phyloP scores from a whole-genome alignment of 2,797 vertebrate species.

The Poeciliopsis turneri region DNA sequence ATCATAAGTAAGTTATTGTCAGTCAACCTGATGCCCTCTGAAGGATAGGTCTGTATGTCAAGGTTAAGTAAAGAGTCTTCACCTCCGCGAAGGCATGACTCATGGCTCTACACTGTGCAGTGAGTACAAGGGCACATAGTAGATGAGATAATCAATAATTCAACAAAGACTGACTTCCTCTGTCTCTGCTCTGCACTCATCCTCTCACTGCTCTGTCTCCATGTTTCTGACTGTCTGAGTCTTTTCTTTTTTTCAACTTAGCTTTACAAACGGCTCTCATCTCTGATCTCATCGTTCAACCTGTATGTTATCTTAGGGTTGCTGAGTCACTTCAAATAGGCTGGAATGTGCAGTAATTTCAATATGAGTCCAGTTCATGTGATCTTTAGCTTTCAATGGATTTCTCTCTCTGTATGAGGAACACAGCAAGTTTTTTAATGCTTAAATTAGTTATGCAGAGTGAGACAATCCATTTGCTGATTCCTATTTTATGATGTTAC shows the following conservation, averaged over 20 bases:
- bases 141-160: constrained; percentile 80
- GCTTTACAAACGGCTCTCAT: constrained; percentile 30
- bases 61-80: constrained; percentile 33
- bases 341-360: constrained; percentile 22
- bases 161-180: constrained; percentile 69
- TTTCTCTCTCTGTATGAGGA: constrained; percentile 23
- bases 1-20: not conserved
- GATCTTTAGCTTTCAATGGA: constrained; percentile 49
- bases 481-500: not conserved
- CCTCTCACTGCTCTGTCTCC: constrained; percentile 1
- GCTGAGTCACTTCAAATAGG: constrained; percentile 48
- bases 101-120: constrained; percentile 52
- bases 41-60: constrained; percentile 19
- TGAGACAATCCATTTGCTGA: not conserved
- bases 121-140: constrained; percentile 66
- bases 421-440: constrained; percentile 30
- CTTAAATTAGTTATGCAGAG: not conserved
- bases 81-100: constrained; percentile 57
- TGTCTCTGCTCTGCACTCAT: constrained; percentile 33
- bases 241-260: constrained; percentile 32
- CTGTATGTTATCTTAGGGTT: not conserved
- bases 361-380: constrained; percentile 32
- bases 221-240: constrained; percentile 51
- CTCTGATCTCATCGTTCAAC: constrained; percentile 14
- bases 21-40: not conserved